These are phyloP conservation scores for Heterochromis multidens DNA, from an alignment of 2,113 vertebrate species.

Conservation along the genomic window DNA sequence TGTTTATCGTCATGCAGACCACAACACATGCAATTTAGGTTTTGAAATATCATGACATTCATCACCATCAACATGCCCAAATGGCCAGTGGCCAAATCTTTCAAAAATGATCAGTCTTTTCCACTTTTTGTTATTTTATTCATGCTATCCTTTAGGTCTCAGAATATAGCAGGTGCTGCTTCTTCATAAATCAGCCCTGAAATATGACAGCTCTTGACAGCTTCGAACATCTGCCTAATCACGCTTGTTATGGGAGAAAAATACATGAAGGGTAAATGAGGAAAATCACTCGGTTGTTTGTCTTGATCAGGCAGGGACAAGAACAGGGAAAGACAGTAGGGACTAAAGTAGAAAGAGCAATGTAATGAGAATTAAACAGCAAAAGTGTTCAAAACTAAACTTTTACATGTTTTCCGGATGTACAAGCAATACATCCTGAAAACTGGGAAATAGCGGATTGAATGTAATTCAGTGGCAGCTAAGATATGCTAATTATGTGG, in stretches of 20 bases:
- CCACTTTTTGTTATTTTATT: not conserved
- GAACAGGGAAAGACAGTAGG: not conserved
- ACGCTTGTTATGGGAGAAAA: constrained; percentile 55
- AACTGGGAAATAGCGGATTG: not conserved
- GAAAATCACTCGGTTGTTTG: constrained; percentile 26
- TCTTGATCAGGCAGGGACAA: constrained; percentile 19
- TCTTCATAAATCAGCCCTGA: constrained; percentile 51
- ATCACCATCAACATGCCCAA: not conserved
- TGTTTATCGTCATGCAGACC: not conserved
- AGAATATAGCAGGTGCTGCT: constrained; percentile 27
- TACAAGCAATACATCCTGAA: not conserved
- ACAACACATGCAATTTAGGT: not conserved
- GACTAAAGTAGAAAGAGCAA: not conserved
- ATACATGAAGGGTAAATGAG: constrained; percentile 39
- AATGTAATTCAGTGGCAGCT: not conserved
- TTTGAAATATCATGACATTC: not conserved
- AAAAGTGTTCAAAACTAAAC: not conserved
- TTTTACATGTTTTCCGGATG: no score
- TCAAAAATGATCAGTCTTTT: not conserved
- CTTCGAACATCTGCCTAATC: constrained; percentile 62
- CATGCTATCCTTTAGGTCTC: not conserved
- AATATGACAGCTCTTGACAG: constrained; percentile 52
- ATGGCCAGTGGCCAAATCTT: not conserved
- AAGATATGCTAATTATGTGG: not conserved
- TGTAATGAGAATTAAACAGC: not conserved